Base-by-base conservation (phyloP, 1,140 invertebrate genomes). In the Pseudomyrmex gracilis region DNA sequence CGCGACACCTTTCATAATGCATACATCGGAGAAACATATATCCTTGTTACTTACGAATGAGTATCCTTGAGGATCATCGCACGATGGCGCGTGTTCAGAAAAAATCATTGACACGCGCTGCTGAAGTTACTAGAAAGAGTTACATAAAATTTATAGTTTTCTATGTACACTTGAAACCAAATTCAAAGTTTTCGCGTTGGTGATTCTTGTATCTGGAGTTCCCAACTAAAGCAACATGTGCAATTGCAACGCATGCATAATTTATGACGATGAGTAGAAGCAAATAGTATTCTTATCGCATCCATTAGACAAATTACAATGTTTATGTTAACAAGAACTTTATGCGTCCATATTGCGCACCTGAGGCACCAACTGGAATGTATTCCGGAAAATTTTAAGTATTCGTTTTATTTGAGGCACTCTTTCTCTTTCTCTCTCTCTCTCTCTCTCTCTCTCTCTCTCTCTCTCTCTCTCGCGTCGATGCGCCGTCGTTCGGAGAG, bases 221-320 rank as follows among this genome's bases (percentile, higher is more conserved):
- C 43, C 43, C 15, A 57, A 58, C 66, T 80, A 20, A 34, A 34
- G 66, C 53, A 71, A 60, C 76, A 57, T 58, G 51, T 43, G 47
- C 53, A 68, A 58, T 58, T 58, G 43, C 34, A 67, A 57, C 47
- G 61, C 45, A 80, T 80, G 66, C 66, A 80, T 80, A 80, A 80
- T 80, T 70, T 80, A 80, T 71, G 66, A 58, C 76, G 53, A 8
- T 24, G 45, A 60, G 43, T 47, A 34, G 53, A 24, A 24, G 66
- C 66, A 80, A 71, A 80, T 80, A 71, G 71, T 71, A 80, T 71
- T 80, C 76, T 80, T 80, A 80, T 80, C 76, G 15, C 76, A 63
- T 63, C 58, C 70, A 74, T 61, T 74, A 49, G 53, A 73, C 58
- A 55, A 73, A 82, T 82, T 82, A 74, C 61, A 82, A 67, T 51